A percentile compares a stretch with the other conserved stretches of the same genome.
Evolutionary conservation across 2,113 vertebrate genomes (phyloP).

Genomic region (Nyctibius bracteatus): DNA sequence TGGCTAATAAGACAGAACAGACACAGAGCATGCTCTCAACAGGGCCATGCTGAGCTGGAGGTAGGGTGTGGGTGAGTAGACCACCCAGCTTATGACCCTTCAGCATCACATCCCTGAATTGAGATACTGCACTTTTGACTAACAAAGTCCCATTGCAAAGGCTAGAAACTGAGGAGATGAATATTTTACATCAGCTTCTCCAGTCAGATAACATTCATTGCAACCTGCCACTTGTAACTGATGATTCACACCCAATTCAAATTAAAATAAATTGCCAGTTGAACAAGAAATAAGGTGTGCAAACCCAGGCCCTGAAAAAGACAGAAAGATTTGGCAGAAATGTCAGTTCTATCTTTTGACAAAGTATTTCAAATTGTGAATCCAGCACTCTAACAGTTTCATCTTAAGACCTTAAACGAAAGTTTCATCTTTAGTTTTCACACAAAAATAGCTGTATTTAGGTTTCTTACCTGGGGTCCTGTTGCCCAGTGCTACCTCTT

Average conservation of each 20-base stretch:
- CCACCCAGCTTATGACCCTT: neutral
- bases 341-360: neutral
- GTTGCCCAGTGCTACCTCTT: constrained; percentile 93
- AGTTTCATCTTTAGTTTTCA: neutral
- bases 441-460: neutral
- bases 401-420: neutral
- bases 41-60: neutral
- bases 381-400: neutral
- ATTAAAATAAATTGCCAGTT: neutral
- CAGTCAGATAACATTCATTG: neutral
- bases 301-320: neutral
- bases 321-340: neutral
- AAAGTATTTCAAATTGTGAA: neutral
- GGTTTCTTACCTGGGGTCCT: constrained; percentile 89
- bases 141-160: neutral
- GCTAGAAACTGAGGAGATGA: neutral
- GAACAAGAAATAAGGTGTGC: neutral
- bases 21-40: neutral
- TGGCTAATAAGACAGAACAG: neutral
- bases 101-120: neutral
- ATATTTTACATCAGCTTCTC: neutral
- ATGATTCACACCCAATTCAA: neutral
- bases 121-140: neutral
- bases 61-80: neutral
- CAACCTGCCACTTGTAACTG: neutral